phyloP scores from a whole-genome alignment of 2,113 vertebrate species.

The Sciurus niger region DNA sequence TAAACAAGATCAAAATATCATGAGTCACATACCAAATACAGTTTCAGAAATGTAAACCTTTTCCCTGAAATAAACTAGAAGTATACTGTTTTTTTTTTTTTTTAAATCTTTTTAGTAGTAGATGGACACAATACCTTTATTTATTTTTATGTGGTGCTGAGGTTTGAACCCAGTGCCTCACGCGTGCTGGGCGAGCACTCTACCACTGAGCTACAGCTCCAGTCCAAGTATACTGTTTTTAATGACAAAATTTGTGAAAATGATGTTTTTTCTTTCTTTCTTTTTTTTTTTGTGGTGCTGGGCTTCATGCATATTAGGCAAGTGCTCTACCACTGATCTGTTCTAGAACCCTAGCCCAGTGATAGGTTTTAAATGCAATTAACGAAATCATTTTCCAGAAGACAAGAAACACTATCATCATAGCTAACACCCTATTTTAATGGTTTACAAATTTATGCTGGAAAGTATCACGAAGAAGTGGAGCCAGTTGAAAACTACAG shows the following conservation, averaged over 20 bases:
- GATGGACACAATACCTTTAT: too few relatives aligned
- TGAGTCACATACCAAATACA: neutral
- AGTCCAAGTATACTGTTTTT: neutral
- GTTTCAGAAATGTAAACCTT: conserved; percentile 61
- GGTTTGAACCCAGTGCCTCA: too few relatives aligned
- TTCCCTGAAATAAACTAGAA: conserved; percentile 48
- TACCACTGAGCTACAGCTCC: too few relatives aligned
- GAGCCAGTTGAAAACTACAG: conserved; percentile 4
- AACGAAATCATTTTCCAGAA: conserved; percentile 46
- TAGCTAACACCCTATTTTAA: neutral
- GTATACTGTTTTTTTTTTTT: neutral
- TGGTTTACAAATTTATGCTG: conserved; percentile 60
- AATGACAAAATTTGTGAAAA: conserved; percentile 23
- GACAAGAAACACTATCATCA: neutral
- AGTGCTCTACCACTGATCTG: neutral
- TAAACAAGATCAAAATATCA: conserved; percentile 39
- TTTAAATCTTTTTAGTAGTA: too few relatives aligned
- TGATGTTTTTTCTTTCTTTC: neutral
- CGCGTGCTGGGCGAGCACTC: too few relatives aligned
- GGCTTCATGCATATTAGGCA: neutral
- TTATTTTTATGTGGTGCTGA: too few relatives aligned
- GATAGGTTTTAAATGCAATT: conserved; percentile 31
- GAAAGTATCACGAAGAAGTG: conserved; percentile 22
- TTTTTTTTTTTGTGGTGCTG: neutral
- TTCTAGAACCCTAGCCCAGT: too few relatives aligned